Evolutionary conservation across 2,888 invertebrate species (phyloP), one percentile per base, ranked within the genome.

Genomic region (Hypolimnas misippus): DNA sequence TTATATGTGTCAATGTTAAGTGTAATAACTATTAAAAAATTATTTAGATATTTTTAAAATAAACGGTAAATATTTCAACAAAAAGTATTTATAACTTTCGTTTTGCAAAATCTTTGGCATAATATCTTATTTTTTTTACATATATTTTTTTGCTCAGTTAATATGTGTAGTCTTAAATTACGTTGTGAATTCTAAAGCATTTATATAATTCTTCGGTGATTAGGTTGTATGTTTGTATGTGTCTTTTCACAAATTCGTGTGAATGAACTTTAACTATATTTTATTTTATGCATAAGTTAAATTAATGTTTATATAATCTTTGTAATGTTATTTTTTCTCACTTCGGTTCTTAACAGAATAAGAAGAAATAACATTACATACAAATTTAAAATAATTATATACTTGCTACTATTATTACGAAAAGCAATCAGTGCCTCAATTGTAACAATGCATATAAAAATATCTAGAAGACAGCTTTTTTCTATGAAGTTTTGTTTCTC

Each of bases 161-260:
- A 25, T 12, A 25, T 19, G 4, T 29, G 50, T 50, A 57, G 17
- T 52, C 52, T 52, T 42, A 21, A 33, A 40, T 29, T 7, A 14
- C 17, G 58, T 58, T 51, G 42, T 51, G 50, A 51, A 31, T 42
- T 40, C 17, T 42, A 14, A 58, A 58, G 58, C 58, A 58, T 58
- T 58, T 58, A 58, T 42, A 17, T 50, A 12, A 10, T 29, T 38
- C 10, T 1, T 25, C 7, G n/a, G 25, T 25, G 29, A 29, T 49
- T 29, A 29, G 49, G 49, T 49, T 49, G 29, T 14, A 49, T 14
- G 21, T 46, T 3, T 21, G 35, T 46, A 19, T 14, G 14, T 25
- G 7, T n/a, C 21, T n/a, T n/a, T 42, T 19, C 29, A 4, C 25
- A 19, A 7, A 49, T 1, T 25, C 5, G 25, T 2, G 5, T 42